Evolutionary conservation across 2,113 vertebrate genomes (phyloP), one percentile per base, ranked within the genome.

Genomic region (Nettapus auritus): DNA sequence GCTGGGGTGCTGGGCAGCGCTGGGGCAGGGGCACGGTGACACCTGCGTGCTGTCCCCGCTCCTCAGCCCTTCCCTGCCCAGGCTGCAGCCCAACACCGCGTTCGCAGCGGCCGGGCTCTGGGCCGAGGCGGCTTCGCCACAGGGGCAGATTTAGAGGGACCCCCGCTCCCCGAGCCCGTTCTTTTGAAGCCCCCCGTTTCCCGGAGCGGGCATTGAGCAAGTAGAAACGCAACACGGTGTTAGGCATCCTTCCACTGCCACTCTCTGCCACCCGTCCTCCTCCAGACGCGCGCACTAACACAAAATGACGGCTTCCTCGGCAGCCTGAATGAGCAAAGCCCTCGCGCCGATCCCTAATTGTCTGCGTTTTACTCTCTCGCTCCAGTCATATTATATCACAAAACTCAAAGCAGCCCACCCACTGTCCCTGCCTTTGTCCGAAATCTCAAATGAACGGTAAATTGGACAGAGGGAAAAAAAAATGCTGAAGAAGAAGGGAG

Each of bases 251-350:
- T 96, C 93, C 88, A 68, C 89, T 92, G 95, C 93, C 93, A 96
- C 62, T 95, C 84, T 89, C 82, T 78, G 76, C 94, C 82, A 78
- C 64, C 96, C 88, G 95, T 95, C 94, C 90, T 94, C 95, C 78
- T 84, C 82, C 81, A 91, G 94, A 94, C 94, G 69, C 75, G 6
- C 81, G 38, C 88, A 33, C 91, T 91, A 96, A 97, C 90, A 95
- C 94, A 97, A 97, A 96, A 97, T 97, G 97, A 97, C 73, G 97
- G 96, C 95, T 97, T 94, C 95, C 96, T 95, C 88, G 60, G 75
- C 95, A 95, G 83, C 74, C 91, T 89, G 94, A 86, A 95, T 89
- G 93, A 97, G 95, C 93, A 89, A 88, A 94, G 83, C 94, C 92
- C 94, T 95, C 28, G 48, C 67, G 8, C 74, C 33, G 75, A 68